Conservation (phyloP, 2,797 vertebrate genomes). For the Manis pentadactyla region DNA sequence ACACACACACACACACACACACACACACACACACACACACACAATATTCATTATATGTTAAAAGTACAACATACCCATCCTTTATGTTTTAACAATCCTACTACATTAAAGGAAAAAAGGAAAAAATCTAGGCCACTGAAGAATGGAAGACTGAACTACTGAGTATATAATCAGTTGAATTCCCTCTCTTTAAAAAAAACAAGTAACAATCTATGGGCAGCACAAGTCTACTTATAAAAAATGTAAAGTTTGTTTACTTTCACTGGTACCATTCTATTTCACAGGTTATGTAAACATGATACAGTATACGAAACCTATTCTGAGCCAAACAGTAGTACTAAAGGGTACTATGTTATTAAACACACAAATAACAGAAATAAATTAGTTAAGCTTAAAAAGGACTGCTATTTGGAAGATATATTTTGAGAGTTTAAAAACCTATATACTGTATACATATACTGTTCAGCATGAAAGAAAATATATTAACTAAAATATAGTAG, state of each 20-base stretch:
- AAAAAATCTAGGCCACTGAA: slow-evolving; percentile 17
- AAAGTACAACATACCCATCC: background rate
- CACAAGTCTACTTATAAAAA: background rate
- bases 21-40: too few species aligned
- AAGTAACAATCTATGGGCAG: background rate
- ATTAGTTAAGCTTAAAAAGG: slow-evolving; percentile 12
- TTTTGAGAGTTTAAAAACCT: slow-evolving; percentile 31
- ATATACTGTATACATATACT: slow-evolving; percentile 2
- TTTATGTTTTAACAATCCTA: slow-evolving; percentile 17
- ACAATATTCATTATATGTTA: background rate
- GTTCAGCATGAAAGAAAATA: slow-evolving; percentile 37
- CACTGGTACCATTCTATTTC: background rate
- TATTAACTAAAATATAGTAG: slow-evolving; percentile 44
- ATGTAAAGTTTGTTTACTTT: background rate
- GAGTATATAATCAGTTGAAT: background rate
- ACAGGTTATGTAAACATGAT: slow-evolving; percentile 37
- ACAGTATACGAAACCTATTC: slow-evolving; percentile 42
- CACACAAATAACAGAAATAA: slow-evolving; percentile 45
- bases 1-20: background rate
- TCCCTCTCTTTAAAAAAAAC: background rate
- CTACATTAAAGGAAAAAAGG: background rate
- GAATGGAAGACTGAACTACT: slow-evolving; percentile 43
- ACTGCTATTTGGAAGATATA: slow-evolving; percentile 27
- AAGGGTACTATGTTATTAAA: background rate
- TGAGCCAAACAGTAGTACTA: slow-evolving; percentile 45